Base-by-base conservation (phyloP, 2,113 vertebrate species). In the Corythaeola cristata region DNA sequence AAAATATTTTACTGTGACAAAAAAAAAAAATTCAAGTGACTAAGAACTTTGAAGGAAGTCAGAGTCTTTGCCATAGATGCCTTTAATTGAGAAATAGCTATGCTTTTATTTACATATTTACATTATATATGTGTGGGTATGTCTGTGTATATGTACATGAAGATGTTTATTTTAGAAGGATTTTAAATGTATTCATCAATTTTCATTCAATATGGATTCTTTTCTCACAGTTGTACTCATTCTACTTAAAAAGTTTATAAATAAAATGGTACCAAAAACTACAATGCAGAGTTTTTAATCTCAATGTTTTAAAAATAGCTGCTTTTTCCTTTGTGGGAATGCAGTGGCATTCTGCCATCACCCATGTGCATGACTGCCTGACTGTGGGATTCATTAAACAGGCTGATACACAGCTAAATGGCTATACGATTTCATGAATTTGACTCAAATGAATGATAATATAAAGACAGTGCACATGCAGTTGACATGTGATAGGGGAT, bases 31-130 rank as follows among this genome's bases (percentile, higher is more conserved):
- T 26, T 64, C 21, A 95, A 93, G 75, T 68, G 94, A 90, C 76
- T 94, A 94, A 66, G 44, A 72, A 93, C 82, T 89, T 85, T 92
- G 88, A 96, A 87, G 82, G 75, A 50, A 74, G 63, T 44, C 79
- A 85, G 86, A 89, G 67, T 49, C 91, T 96, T 97, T 91, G 62
- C 71, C 69, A 64, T 77, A 96, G 88, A 67, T 21, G 26, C 19
- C 69, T 94, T 88, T 81, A 67, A 67, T 56, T 71, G 47, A 90
- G 56, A 60, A 49, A 47, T 3, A 69, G 15, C 39, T 72, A 44
- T 44, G 12, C 32, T 74, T 89, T 62, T 74, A 63, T 77, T 83
- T 74, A 47, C 32, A 67, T 8, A 50, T 45, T 90, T 59, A 23
- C 80, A 30, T 91, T 68, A 49, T 12, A 19, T 45, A 35, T 28